Conservation (phyloP, 2,113 vertebrate genomes). For the Xyrauchen texanus region DNA sequence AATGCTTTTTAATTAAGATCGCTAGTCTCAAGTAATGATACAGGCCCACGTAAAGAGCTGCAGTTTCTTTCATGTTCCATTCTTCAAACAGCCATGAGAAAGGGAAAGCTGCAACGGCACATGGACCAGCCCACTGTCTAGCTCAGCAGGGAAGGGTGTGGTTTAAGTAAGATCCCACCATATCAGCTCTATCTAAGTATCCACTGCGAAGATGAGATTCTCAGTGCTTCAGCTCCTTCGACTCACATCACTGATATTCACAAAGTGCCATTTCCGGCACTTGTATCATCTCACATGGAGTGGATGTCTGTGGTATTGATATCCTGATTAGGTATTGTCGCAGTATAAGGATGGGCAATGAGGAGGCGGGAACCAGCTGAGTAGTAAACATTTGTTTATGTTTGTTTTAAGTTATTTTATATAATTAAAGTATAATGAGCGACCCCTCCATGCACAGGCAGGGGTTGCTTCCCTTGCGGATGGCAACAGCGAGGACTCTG, state of each 20-base stretch:
- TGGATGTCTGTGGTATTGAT: slow-evolving; percentile 37
- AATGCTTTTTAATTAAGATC: slow-evolving; percentile 97
- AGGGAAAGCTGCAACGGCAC: slow-evolving; percentile 56
- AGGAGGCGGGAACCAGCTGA: no score
- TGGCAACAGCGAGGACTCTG: no score
- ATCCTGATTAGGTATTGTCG: slow-evolving; percentile 12
- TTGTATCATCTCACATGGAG: slow-evolving; percentile 45
- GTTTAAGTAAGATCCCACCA: slow-evolving; percentile 63
- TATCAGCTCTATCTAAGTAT: slow-evolving; percentile 62
- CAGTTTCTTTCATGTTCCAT: slow-evolving; percentile 87
- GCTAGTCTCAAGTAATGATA: slow-evolving; percentile 84
- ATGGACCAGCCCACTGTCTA: slow-evolving; percentile 57
- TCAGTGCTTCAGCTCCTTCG: slow-evolving; percentile 45
- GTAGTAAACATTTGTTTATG: no score
- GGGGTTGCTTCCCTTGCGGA: no score
- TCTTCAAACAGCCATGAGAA: slow-evolving; percentile 79
- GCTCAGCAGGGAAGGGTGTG: slow-evolving; percentile 57
- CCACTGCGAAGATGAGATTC: slow-evolving; percentile 51
- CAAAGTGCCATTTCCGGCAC: slow-evolving; percentile 39
- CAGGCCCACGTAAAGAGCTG: slow-evolving; percentile 82
- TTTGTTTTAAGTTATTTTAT: no score
- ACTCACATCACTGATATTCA: slow-evolving; percentile 33
- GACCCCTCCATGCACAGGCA: no score
- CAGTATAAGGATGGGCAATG: no score
- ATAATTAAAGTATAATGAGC: no score